Conservation (phyloP, 2,113 vertebrate genomes). For the Stigmatopora argus region DNA sequence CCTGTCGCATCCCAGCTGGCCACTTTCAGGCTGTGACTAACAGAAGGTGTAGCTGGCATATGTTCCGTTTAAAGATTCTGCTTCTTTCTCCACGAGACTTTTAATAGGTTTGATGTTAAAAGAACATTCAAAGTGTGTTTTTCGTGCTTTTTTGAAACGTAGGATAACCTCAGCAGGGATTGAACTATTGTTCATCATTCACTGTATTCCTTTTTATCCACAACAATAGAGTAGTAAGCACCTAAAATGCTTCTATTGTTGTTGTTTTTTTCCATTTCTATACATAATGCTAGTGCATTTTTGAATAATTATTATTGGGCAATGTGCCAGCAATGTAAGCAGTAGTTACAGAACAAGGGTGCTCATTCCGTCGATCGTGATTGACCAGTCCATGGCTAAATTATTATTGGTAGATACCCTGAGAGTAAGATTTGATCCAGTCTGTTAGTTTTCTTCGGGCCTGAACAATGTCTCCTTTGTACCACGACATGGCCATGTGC, state of each 20-base stretch:
- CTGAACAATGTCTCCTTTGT: too few relatives aligned
- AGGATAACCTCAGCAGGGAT: background rate
- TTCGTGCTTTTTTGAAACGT: background rate
- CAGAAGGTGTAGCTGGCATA: background rate
- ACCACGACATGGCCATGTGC: too few relatives aligned
- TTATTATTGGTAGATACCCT: too few relatives aligned
- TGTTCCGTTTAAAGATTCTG: slow-evolving; percentile 6
- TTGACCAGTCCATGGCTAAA: too few relatives aligned
- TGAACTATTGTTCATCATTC: background rate
- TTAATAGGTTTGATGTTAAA: background rate
- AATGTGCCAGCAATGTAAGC: background rate
- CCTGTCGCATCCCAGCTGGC: slow-evolving; percentile 2
- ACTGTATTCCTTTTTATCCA: background rate
- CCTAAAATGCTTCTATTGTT: background rate
- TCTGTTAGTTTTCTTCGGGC: too few relatives aligned
- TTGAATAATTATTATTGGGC: background rate
- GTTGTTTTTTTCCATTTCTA: background rate
- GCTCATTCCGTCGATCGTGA: too few relatives aligned
- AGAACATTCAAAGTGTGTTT: background rate
- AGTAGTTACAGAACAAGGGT: background rate
- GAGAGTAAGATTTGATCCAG: too few relatives aligned
- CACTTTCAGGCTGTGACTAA: background rate
- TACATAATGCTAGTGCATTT: background rate
- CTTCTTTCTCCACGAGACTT: background rate
- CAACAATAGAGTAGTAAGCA: background rate